Base-by-base conservation (phyloP, 1,140 invertebrate species). In the Meloidogyne chitwoodi region DNA sequence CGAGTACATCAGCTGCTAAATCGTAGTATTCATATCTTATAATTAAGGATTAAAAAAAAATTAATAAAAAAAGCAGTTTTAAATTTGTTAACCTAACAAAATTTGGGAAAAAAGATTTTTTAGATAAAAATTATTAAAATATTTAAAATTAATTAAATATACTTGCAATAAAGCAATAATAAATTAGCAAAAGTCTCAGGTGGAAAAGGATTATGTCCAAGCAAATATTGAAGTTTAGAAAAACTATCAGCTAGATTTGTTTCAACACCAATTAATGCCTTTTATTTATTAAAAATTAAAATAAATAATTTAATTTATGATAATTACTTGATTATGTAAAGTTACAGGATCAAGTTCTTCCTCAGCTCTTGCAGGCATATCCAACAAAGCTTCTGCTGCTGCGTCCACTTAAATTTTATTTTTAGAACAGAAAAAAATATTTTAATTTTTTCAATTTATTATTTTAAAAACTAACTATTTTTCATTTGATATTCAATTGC, bases 301-400 rank as follows among this genome's bases (percentile, higher is more conserved):
- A n/a, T n/a, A n/a, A n/a, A n/a, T n/a, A 26, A 67, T 22, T 38
- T 24, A 68, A n/a, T 68, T 6, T 34, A n/a, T 26, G 1, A 16
- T 68, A 48, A 24, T 44, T 0, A 96, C 96, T 89, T 97, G 93
- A 88, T 99, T 99, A 85, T 99, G 97, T 8, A 99, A 89, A 27
- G 96, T 98, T 0, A 99, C 94, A 22, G 95, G 94, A 89, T 99
- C 97, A 75, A 99, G 88, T 89, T 99, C 97, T 86, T 97, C 94
- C 88, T 99, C 96, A 11, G 93, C 92, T 79, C 91, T 77, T 0
- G 96, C 96, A 29, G 97, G 97, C 93, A 99, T 96, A 88, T 99
- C 97, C 0, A 93, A 93, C 64, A 99, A 88, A 0, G 96, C 95
- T 89, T 98, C 95, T 86, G 92, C 91, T 12, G 96, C 94, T 24